A percentile compares a stretch with the other conserved stretches of the same genome.
These are phyloP conservation scores for Lepus townsendii DNA, from an alignment of 2,797 vertebrate species.

Conservation along the genomic window DNA sequence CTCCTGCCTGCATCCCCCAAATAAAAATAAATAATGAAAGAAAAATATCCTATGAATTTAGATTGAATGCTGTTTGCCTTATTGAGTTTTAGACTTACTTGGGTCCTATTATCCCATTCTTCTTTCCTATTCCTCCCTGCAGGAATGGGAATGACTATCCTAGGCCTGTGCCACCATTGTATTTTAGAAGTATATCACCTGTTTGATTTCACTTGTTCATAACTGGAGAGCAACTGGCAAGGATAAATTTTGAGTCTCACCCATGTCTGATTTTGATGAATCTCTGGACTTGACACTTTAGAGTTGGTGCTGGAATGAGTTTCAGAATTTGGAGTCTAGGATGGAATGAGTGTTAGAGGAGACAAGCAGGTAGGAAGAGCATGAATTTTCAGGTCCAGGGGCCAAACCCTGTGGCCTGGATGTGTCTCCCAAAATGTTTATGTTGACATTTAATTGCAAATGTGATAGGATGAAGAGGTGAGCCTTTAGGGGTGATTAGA, in stretches of 20 bases:
- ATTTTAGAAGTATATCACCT: not conserved
- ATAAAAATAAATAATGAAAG: too few relatives aligned
- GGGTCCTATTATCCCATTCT: not conserved
- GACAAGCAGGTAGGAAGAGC: not conserved
- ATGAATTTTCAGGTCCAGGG: not conserved
- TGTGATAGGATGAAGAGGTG: not conserved
- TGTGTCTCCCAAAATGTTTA: not conserved
- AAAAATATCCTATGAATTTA: not conserved
- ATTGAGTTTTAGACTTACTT: not conserved
- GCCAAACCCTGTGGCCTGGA: not conserved
- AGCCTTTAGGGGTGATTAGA: not conserved
- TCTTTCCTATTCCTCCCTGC: not conserved
- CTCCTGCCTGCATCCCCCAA: too few relatives aligned
- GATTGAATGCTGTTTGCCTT: not conserved
- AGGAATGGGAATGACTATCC: not conserved
- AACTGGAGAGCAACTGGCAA: not conserved
- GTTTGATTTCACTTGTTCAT: not conserved
- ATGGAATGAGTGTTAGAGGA: not conserved
- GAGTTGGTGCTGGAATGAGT: not conserved
- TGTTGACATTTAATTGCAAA: not conserved
- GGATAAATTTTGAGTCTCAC: not conserved
- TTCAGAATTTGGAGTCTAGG: not conserved
- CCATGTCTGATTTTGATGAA: not conserved
- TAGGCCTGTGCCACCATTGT: not conserved
- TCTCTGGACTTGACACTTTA: not conserved